A percentile compares a stretch with the other conserved stretches of the same genome.
phyloP scores from a whole-genome alignment of 2,888 invertebrate genomes.

The Drosophila pseudotakahashii region DNA sequence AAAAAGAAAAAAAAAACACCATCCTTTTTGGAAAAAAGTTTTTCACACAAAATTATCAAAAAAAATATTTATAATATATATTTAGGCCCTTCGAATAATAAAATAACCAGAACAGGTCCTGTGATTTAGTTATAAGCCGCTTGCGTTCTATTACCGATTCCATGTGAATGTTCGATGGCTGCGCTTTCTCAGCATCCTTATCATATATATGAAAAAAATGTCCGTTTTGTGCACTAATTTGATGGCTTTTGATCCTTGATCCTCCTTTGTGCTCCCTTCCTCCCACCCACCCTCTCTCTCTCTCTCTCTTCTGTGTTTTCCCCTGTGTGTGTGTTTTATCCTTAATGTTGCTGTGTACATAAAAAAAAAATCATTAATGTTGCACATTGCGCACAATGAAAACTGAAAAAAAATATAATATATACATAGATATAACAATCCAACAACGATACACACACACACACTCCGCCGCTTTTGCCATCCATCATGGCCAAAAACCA shows the following conservation, averaged over 20 bases:
- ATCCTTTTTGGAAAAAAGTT: no score
- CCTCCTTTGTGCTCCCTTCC: conserved; percentile 1
- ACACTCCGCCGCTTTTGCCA: conserved; percentile 15
- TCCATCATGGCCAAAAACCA: conserved; percentile 15
- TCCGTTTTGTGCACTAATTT: conserved; percentile 28
- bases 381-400: conserved; percentile 20
- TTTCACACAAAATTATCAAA: not conserved
- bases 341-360: conserved; percentile 17
- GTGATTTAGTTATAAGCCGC: conserved; percentile 1
- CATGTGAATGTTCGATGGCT: conserved; percentile 2
- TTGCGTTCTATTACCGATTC: conserved; percentile 2
- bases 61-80: not conserved
- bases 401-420: not conserved
- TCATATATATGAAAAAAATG: not conserved
- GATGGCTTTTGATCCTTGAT: conserved; percentile 12
- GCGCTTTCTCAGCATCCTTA: conserved; percentile 9
- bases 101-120: conserved; percentile 4
- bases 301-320: conserved; percentile 3
- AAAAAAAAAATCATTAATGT: conserved; percentile 6
- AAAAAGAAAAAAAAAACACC: no score
- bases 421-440: not conserved
- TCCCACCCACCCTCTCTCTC: no score
- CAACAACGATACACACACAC: conserved; percentile 7
- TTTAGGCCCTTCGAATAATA: not conserved
- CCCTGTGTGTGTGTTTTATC: conserved; percentile 26